Evolutionary conservation across 35 echinoderm and acorn worm genomes (phyloP).

Genomic region (Acanthaster planci): DNA sequence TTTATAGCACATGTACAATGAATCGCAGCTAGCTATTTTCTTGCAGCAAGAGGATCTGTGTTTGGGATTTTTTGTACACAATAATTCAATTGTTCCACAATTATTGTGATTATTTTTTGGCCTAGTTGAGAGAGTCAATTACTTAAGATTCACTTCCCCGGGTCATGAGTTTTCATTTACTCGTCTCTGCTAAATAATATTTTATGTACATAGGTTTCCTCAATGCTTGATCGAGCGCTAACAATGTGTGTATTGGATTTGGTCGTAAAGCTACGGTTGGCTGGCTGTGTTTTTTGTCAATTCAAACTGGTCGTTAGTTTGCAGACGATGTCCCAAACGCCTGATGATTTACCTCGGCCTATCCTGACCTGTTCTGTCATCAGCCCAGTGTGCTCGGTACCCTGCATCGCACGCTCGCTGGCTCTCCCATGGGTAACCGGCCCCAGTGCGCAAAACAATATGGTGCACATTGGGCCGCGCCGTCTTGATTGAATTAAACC

Average conservation of each 20-base stretch:
- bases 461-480: slow-evolving; percentile 41
- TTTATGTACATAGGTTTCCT: slow-evolving; percentile 7
- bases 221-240: not conserved
- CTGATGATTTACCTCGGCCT: slow-evolving; percentile 8
- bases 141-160: not conserved
- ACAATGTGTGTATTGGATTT: slow-evolving; percentile 7
- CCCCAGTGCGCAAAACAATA: slow-evolving; percentile 58
- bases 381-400: not conserved
- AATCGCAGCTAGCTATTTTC: too few species aligned
- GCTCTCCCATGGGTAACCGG: not conserved
- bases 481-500: slow-evolving; percentile 68
- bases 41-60: too few species aligned
- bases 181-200: slow-evolving; percentile 6
- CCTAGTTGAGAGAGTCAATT: not conserved
- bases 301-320: slow-evolving; percentile 6
- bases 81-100: not conserved
- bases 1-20: too few species aligned
- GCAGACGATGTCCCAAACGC: not conserved
- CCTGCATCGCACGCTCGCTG: not conserved
- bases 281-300: slow-evolving; percentile 11
- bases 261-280: not conserved
- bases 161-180: not conserved
- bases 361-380: not conserved
- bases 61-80: too few species aligned
- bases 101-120: not conserved